Conservation (phyloP, 2,113 vertebrate species). For the Taxidea taxus region DNA sequence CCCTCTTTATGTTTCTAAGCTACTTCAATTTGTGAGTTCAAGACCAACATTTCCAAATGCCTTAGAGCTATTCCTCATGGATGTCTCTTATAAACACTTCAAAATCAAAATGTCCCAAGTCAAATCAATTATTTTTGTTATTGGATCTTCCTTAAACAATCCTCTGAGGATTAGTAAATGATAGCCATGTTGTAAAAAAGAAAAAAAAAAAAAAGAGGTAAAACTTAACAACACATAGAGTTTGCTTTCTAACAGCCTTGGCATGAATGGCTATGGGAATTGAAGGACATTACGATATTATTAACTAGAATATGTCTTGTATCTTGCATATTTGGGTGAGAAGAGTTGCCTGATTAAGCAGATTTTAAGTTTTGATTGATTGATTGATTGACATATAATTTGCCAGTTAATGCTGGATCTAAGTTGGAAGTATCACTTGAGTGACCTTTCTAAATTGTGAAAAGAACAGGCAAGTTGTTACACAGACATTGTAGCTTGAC, state of each 20-base stretch:
- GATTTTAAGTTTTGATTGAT: neutral
- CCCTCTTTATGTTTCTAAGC: neutral
- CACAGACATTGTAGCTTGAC: neutral
- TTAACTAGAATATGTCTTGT: neutral
- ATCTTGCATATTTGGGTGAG: neutral
- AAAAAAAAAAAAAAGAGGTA: neutral
- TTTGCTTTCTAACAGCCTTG: constrained; percentile 7
- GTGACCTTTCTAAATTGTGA: constrained; percentile 1
- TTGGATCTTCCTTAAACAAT: constrained; percentile 5
- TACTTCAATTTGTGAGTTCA: neutral
- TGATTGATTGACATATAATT: neutral
- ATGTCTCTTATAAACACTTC: neutral
- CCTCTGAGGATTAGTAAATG: neutral
- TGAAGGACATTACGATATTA: neutral
- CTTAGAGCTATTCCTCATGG: neutral
- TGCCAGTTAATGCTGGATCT: neutral
- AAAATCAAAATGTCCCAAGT: constrained; percentile 4
- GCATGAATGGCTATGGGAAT: neutral
- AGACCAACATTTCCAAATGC: neutral
- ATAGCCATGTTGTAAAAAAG: neutral
- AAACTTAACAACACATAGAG: neutral
- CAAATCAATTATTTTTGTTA: constrained; percentile 19
- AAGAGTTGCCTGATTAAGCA: neutral
- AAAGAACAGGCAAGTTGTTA: neutral
- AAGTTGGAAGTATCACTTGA: neutral